phyloP scores from a whole-genome alignment of 2,888 invertebrate species.

The Bellardia bayeri region DNA sequence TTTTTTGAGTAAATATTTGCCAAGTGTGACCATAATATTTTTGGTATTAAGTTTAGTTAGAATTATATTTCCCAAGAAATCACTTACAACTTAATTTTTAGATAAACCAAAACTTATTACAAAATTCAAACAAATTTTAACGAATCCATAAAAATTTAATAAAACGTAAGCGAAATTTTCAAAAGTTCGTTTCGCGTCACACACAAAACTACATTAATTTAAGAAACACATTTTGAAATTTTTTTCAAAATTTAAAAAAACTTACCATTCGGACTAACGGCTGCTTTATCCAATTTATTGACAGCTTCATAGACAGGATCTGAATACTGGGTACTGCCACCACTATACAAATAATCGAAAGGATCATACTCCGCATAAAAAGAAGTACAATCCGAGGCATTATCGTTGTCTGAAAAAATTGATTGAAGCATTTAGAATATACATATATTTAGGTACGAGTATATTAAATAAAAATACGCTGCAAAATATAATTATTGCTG shows the following conservation, averaged over 20 bases:
- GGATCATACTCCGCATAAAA: conserved; percentile 91
- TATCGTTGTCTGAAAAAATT: conserved; percentile 85
- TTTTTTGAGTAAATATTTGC: too few relatives aligned
- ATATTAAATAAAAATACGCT: background rate
- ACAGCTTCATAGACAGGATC: conserved; percentile 90
- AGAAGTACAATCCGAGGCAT: conserved; percentile 87
- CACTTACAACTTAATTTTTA: conserved; percentile 41
- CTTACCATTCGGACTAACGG: conserved; percentile 84
- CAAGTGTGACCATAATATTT: too few relatives aligned
- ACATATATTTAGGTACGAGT: background rate
- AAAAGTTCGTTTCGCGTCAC: background rate
- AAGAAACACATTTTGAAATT: background rate
- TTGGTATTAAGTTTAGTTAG: too few relatives aligned
- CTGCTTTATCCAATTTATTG: conserved; percentile 86
- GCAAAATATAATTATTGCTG: conserved; percentile 54
- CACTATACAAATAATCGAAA: conserved; percentile 90
- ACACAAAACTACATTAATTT: background rate
- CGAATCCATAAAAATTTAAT: background rate
- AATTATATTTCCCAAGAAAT: background rate
- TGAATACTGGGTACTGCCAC: conserved; percentile 87
- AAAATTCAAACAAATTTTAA: background rate
- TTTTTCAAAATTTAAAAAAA: background rate
- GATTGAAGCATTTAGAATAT: conserved; percentile 78
- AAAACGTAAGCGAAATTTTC: conserved; percentile 32
- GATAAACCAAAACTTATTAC: conserved; percentile 19